phyloP scores from a whole-genome alignment of 2,113 vertebrate species.

The Indicator maculatus region DNA sequence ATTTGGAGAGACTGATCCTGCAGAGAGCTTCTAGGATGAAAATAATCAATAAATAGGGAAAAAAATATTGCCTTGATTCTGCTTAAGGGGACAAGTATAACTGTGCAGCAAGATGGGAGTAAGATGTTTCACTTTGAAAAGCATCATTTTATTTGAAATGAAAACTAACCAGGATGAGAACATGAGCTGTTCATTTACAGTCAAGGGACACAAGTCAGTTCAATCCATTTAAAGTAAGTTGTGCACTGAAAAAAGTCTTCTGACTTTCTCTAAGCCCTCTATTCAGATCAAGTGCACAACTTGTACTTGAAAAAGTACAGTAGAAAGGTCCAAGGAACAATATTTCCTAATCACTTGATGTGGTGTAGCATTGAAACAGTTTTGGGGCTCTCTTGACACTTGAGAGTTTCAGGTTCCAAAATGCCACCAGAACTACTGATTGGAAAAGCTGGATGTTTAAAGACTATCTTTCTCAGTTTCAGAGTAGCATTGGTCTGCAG shows the following conservation, averaged over 20 bases:
- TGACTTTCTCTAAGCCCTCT: neutral
- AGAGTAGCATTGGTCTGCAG: neutral
- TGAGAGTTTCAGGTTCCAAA: neutral
- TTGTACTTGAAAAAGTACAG: neutral
- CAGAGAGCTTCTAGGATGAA: neutral
- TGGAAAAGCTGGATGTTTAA: neutral
- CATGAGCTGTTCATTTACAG: neutral
- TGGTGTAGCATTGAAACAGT: neutral
- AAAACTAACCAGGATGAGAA: neutral
- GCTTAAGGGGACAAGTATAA: neutral
- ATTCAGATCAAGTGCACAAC: neutral
- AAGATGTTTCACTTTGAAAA: neutral
- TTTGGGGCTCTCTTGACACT: neutral
- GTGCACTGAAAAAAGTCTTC: neutral
- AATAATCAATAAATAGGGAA: constrained; percentile 7
- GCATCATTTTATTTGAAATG: neutral
- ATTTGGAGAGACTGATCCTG: neutral
- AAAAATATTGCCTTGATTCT: constrained; percentile 16
- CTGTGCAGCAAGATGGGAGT: neutral
- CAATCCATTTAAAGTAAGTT: neutral
- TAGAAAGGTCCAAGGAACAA: neutral
- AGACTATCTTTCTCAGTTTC: neutral
- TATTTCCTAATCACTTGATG: neutral
- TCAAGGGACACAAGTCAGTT: neutral
- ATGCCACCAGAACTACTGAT: neutral